Percentiles rank a stretch among this genome's conserved stretches.
These are phyloP conservation scores for Hippocampus zosterae DNA, from an alignment of 2,113 vertebrate species.

Conservation along the genomic window DNA sequence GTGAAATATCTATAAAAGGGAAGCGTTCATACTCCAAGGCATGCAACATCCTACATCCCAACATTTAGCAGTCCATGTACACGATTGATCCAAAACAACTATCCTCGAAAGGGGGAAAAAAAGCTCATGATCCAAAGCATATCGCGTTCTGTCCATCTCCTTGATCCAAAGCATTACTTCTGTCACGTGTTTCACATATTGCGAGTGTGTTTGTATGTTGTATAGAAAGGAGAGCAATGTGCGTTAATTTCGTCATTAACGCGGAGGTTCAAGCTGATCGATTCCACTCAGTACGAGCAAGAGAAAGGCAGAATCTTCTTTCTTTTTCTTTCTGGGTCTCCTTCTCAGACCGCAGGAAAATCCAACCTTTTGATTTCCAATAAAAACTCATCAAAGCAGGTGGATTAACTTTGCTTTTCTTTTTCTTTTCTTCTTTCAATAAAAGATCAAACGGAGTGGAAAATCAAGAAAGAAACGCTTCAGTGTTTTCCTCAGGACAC, in stretches of 20 bases:
- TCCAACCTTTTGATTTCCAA: slow-evolving; percentile 1
- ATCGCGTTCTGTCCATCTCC: not conserved
- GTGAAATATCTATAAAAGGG: not conserved
- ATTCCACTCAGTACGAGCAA: not conserved
- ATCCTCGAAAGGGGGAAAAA: not conserved
- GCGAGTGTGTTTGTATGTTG: not conserved
- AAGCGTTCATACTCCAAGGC: too few relatives aligned
- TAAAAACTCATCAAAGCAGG: slow-evolving; percentile 2
- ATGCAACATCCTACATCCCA: too few relatives aligned
- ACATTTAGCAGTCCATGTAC: too few relatives aligned
- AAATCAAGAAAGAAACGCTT: not conserved
- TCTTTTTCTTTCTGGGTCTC: not conserved
- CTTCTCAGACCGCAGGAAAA: not conserved
- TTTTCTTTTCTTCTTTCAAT: not conserved
- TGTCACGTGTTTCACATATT: not conserved
- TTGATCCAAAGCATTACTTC: not conserved
- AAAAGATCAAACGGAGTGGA: not conserved
- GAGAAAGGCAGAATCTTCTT: not conserved
- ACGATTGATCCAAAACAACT: too few relatives aligned
- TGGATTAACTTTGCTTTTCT: not conserved
- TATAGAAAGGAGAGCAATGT: not conserved
- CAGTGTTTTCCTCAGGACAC: not conserved
- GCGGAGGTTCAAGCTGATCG: not conserved
- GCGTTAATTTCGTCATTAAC: not conserved
- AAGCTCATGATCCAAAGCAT: not conserved